Evolutionary conservation across 2,888 invertebrate genomes (phyloP), one percentile per base, ranked within the genome.

Genomic region (Megalurothrips usitatus): DNA sequence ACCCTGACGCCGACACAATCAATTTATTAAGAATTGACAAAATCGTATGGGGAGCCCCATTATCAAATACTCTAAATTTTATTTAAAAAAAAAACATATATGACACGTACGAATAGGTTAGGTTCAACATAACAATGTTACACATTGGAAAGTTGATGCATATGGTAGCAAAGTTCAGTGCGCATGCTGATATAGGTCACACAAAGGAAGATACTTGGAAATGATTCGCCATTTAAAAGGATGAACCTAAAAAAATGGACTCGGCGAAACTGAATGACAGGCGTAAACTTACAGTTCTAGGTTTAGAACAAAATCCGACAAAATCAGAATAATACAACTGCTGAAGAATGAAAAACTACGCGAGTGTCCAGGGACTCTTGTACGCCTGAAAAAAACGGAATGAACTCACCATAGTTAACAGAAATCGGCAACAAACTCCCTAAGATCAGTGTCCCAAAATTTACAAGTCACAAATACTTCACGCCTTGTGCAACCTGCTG

Each of bases 221-320:
- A 17, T 19, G 11, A 17, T 58, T 0, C 17, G 11, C 14, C 58
- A 58, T 14, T 17, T 14, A 6, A 17, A 17, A 6, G 19, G 4
- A 68, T 4, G 11, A 68, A 68, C 4, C 9, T 23, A 11, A 68
- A 23, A 10, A 68, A 8, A 23, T 68, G 6, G 1, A 23, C 11
- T 68, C 68, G 68, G 68, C 68, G 23, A 11, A 68, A 23, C 68
- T 6, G 68, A 68, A 68, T 68, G 68, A 68, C 68, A 68, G 68
- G 68, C 68, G 68, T 23, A 23, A 68, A 68, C 23, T 23, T 14
- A 11, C 23, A 0, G 6, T 23, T 4, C 11, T 23, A 68, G 9
- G 11, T 23, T 9, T 6, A 23, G 14, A 68, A 68, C 8, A 11
- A 68, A 9, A 23, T 6, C 8, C 8, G 23, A 68, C 11, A 68